Evolutionary conservation across 35 echinoderm and acorn worm genomes (phyloP), one percentile per base, ranked within the genome.

Genomic region (Apostichopus californicus): DNA sequence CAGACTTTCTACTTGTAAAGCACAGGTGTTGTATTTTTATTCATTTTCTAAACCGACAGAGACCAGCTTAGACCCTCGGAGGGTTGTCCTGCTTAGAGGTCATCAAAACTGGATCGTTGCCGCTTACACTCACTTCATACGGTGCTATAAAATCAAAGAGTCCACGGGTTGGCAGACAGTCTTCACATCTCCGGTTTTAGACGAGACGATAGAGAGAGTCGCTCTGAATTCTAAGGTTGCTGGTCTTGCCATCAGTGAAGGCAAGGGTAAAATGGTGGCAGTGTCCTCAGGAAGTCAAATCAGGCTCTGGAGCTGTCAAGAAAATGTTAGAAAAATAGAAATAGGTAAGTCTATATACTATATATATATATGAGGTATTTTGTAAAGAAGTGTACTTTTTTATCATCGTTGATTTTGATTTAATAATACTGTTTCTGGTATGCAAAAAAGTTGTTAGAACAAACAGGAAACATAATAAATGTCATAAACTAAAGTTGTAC

Each of bases 101-200:
- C 95, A 99, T 46, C 97, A 99, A 91, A 96, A 94, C 63, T 99
- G 97, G 97, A 96, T 99, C 24, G 97, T 92, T 11, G 92, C 94
- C 24, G 97, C 93, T 88, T 96, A 99, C 68, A 86, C 94, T 4
- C 94, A 98, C 79, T 99, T 95, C 65, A 91, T 99, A 72, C 94
- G 95, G 64, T 99, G 97, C 73, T 99, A 99, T 77, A 95, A 95
- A 53, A 99, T 99, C 93, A 99, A 99, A 79, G 95, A 99, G 34
- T 96, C 97, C 13, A 96, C 93, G 3, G 97, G 95, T 24, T 99
- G 97, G 95, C 93, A 96, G 28, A 75, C 87, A 1, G 95, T 96
- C 21, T 99, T 96, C 92, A 91, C 87, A 0, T 95, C 93, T 17
- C 95, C 95, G 8, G 94, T 96, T 73, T 92, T 99, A 9, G 97